phyloP scores from a whole-genome alignment of 2,113 vertebrate species.

The Barbus barbus region DNA sequence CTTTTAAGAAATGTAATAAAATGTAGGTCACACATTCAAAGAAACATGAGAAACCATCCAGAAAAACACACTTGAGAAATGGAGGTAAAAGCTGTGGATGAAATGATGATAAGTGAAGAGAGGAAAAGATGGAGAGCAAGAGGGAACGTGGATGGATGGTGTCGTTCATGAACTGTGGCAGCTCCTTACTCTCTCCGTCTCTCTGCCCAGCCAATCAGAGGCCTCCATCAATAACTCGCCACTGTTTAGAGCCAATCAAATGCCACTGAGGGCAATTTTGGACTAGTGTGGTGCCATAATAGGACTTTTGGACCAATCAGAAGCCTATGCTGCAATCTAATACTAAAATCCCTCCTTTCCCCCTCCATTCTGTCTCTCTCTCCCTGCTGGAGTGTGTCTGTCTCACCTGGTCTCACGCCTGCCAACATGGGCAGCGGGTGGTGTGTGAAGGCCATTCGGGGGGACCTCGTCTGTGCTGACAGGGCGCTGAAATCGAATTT shows the following conservation, averaged over 20 bases:
- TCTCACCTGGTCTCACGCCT: conserved; percentile 97
- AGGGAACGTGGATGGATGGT: conserved; percentile 38
- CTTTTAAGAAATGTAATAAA: too few relatives aligned
- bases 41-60: not conserved
- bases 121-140: conserved; percentile 10
- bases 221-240: conserved; percentile 13
- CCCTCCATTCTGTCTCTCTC: conserved; percentile 4
- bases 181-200: not conserved
- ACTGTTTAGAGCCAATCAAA: conserved; percentile 30
- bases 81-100: not conserved
- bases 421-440: conserved; percentile 96
- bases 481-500: conserved; percentile 96
- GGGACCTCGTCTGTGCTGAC: conserved; percentile 90
- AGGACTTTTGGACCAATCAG: conserved; percentile 19
- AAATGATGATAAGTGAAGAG: conserved; percentile 25
- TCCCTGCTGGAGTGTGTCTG: conserved; percentile 63
- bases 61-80: not conserved
- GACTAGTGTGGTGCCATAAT: conserved; percentile 1
- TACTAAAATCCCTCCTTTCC: not conserved
- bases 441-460: conserved; percentile 97
- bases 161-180: conserved; percentile 20
- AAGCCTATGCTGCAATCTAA: conserved; percentile 11
- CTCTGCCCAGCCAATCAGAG: conserved; percentile 9
- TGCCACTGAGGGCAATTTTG: conserved; percentile 26
- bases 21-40: not conserved